Percentiles rank a stretch among this genome's conserved stretches.
phyloP scores from a whole-genome alignment of 2,797 vertebrate genomes.

The Hypotaenidia philippensis region DNA sequence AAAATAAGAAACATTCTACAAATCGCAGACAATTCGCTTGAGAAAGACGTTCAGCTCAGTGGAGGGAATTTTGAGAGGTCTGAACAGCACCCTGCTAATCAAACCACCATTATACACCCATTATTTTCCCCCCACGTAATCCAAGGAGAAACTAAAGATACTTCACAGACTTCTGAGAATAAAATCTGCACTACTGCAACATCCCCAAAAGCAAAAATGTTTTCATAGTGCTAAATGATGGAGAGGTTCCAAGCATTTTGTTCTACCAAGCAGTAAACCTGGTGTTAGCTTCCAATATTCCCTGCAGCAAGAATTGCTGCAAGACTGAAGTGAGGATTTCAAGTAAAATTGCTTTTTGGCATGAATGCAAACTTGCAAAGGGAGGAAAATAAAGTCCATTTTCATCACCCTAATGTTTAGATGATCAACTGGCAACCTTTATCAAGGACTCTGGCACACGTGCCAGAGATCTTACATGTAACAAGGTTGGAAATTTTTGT shows the following conservation, averaged over 20 bases:
- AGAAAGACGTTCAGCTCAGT: neutral
- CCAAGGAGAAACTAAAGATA: neutral
- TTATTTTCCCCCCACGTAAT: neutral
- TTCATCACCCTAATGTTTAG: constrained; percentile 1
- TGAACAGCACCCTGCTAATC: neutral
- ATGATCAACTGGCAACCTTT: neutral
- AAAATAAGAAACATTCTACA: constrained; percentile 24
- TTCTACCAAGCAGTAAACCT: neutral
- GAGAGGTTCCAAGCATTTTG: neutral
- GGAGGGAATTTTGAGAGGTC: constrained; percentile 9
- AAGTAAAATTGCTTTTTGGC: constrained; percentile 1
- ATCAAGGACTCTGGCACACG: neutral
- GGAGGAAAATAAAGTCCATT: constrained; percentile 3
- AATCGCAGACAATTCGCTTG: neutral
- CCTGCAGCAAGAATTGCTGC: neutral
- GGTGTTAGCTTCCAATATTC: neutral
- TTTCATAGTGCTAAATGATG: neutral
- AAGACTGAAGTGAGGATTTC: neutral
- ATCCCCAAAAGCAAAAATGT: neutral
- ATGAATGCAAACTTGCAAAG: neutral
- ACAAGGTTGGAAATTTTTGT: neutral
- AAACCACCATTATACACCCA: neutral
- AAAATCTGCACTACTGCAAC: neutral
- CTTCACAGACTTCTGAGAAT: neutral
- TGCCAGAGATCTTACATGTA: neutral